Base-by-base conservation (phyloP, 37 sponge, comb jelly and placozoan genomes). In the Diacarnus erythraeanus region DNA sequence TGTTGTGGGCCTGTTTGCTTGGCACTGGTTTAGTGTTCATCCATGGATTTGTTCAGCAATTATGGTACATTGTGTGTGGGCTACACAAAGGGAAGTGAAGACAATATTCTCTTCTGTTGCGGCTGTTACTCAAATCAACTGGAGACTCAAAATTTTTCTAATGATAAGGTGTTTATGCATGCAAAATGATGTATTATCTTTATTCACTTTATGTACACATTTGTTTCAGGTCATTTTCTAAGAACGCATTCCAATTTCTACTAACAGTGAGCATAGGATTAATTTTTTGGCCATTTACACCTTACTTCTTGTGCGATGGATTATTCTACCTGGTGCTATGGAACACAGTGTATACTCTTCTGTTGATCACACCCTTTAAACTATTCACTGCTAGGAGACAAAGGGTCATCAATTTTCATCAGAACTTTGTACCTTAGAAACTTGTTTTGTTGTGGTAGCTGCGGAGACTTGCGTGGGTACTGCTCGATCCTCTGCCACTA, bases 251-350 rank as follows among this genome's bases (percentile, higher is more conserved):
- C 38, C 2, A 57, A 0, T 76, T 78, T 26, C 57, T 42, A 2
- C 2, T 69, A 25, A 36, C 47, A 40, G n/a, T 54, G 54, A 35
- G 29, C 39, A 18, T 30, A 21, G 35, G 37, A 26, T 6, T 38
- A 15, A 20, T 76, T 25, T 25, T 83, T 21, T 83, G 84, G 84
- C 69, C 38, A 30, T 21, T 76, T 33, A 57, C 31, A 2, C 84
- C 84, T 12, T 75, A 76, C 69, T 83, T 83, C 59, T 2, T 76
- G 68, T 83, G 84, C 68, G 84, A 83, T 38, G 6, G 68, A 20
- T 29, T 83, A 26, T 83, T 83, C 31, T 76, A 69, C 42, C 23
- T 44, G 37, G 54, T 76, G 1, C 12, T 83, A 30, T 83, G 76
- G 84, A 75, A 83, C 20, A 60, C 61, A 25, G 61, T 60, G 9